phyloP scores from a whole-genome alignment of 2,113 vertebrate species.

The Sminthopsis crassicaudata region DNA sequence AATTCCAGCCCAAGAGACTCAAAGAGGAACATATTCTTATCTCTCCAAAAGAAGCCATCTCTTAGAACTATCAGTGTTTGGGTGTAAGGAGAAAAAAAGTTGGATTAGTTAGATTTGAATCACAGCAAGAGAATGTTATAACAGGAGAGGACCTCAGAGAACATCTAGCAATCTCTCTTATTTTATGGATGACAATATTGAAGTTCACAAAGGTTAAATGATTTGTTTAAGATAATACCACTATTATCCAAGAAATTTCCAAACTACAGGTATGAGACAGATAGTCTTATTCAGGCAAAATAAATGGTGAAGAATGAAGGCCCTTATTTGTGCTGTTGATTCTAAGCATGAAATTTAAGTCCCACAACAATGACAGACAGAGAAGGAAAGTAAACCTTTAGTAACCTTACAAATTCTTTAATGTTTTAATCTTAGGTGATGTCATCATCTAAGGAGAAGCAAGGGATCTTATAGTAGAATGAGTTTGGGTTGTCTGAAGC shows the following conservation, averaged over 20 bases:
- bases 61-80: background rate
- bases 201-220: background rate
- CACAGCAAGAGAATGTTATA: background rate
- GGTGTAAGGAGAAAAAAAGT: background rate
- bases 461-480: background rate
- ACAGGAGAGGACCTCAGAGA: background rate
- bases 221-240: background rate
- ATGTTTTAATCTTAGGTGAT: background rate
- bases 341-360: background rate
- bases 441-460: background rate
- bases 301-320: background rate
- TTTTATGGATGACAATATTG: background rate
- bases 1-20: background rate
- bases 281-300: background rate
- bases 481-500: background rate
- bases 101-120: background rate
- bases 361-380: background rate
- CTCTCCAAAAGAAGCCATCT: background rate
- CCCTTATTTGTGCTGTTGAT: background rate
- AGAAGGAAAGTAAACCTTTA: background rate
- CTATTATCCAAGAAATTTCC: background rate
- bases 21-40: background rate
- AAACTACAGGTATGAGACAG: background rate
- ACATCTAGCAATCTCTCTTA: background rate
- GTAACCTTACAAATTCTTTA: background rate